Conservation (phyloP, 2,797 vertebrate species). For the Crypturellus tataupa region DNA sequence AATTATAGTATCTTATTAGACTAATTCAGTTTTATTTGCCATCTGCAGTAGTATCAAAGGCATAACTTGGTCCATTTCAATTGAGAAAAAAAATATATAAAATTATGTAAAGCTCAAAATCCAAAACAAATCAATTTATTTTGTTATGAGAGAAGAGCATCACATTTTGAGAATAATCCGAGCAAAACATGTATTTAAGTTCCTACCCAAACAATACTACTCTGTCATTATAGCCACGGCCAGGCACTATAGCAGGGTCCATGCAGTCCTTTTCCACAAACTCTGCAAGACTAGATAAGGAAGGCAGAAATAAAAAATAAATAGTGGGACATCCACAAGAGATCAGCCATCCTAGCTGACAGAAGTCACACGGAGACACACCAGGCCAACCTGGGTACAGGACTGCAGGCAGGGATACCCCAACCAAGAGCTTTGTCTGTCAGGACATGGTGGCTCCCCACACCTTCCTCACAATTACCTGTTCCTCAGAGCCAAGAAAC, state of each 20-base stretch:
- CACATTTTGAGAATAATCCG: background rate
- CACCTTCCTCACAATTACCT: background rate
- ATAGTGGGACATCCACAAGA: background rate
- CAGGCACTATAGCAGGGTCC: background rate
- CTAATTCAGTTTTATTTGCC: background rate
- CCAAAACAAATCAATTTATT: background rate
- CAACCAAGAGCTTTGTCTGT: fast-evolving
- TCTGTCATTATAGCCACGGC: background rate
- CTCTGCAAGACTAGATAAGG: background rate
- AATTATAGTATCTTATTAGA: background rate
- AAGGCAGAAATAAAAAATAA: background rate
- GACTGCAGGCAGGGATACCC: no score
- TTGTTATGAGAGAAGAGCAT: background rate
- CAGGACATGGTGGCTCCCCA: fast-evolving
- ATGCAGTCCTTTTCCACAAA: background rate
- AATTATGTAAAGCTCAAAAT: background rate
- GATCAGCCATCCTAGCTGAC: background rate
- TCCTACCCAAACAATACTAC: background rate
- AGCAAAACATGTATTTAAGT: background rate
- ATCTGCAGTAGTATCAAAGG: background rate
- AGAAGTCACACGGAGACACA: fast-evolving
- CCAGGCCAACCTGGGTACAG: background rate
- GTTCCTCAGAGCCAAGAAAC: background rate
- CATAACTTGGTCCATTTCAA: background rate
- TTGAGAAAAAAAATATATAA: background rate